phyloP scores from a whole-genome alignment of 2,888 invertebrate genomes.

The Luperina nickerlii region DNA sequence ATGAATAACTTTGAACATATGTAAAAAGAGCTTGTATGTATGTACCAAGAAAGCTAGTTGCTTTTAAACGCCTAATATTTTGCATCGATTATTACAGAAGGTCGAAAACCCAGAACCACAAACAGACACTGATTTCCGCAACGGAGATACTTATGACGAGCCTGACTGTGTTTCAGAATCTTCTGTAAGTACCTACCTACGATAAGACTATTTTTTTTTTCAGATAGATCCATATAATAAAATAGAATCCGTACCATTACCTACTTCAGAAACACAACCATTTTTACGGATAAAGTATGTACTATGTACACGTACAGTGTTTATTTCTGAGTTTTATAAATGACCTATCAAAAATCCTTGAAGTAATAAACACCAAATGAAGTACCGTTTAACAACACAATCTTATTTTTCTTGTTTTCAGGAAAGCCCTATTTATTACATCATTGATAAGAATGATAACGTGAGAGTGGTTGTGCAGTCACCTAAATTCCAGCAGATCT shows the following conservation, averaged over 20 bases:
- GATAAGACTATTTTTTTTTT: background rate
- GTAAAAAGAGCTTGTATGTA: background rate
- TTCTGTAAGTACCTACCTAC: conserved; percentile 27
- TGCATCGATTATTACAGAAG: conserved; percentile 22
- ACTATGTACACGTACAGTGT: background rate
- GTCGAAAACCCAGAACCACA: background rate
- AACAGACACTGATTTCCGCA: background rate
- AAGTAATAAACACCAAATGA: background rate
- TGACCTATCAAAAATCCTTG: background rate
- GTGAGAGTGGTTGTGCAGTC: conserved; percentile 54
- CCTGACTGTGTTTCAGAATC: conserved; percentile 29
- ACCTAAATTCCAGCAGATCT: conserved; percentile 46
- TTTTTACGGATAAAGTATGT: too few relatives aligned
- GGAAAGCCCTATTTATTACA: conserved; percentile 53
- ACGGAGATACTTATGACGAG: conserved; percentile 4
- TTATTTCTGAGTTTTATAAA: background rate
- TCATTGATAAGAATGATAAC: conserved; percentile 23
- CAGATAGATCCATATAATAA: background rate
- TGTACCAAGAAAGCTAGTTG: background rate
- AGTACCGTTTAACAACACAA: background rate
- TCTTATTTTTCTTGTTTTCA: conserved; percentile 22
- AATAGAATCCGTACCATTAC: background rate
- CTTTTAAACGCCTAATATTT: background rate
- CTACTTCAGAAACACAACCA: background rate
- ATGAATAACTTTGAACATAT: background rate